Base-by-base conservation (phyloP, 2,888 invertebrate species). In the Cephus nigrinus region DNA sequence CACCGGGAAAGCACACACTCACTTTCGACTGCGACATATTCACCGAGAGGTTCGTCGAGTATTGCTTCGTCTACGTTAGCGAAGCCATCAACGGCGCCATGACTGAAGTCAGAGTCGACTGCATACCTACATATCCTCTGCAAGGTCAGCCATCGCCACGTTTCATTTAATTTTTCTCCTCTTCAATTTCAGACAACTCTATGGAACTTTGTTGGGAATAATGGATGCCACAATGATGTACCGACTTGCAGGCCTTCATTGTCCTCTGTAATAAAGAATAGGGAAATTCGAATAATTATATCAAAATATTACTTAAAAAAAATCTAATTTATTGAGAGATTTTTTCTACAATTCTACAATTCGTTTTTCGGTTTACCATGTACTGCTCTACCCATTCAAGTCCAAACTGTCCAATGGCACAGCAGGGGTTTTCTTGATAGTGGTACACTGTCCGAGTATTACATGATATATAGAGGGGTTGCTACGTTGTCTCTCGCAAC, bases 41-140 rank as follows among this genome's bases (percentile, higher is more conserved):
- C 92, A 95, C 95, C 75, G 97, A 97, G 91, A 93, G 95, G 75
- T 97, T 95, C 88, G 95, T 97, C 35, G 97, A 97, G 90, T 97
- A 97, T 89, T 97, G 97, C 92, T 97, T 97, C 92, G 96, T 96
- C 78, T 97, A 97, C 91, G 96, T 97, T 55, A 97, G 96, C 69
- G 96, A 97, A 88, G 96, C 97, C 0, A 95, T 96, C 83, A 96
- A 95, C 0, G 96, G 96, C 0, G 97, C 97, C 0, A 97, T 97
- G 79, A 95, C 96, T 4, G 96, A 97, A 88, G 96, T 97, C 23
- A 93, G 96, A 82, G 95, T 96, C 93, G 96, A 96, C 90, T 97
- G 97, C 87, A 94, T 97, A 35, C 97, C 97, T 0, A 97, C 97
- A 0, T 92, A 96, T 82, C 96, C 97, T 0, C 93, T 97, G 12